Conservation (phyloP, 2,888 invertebrate genomes). For the Tolmerus cingulatus region DNA sequence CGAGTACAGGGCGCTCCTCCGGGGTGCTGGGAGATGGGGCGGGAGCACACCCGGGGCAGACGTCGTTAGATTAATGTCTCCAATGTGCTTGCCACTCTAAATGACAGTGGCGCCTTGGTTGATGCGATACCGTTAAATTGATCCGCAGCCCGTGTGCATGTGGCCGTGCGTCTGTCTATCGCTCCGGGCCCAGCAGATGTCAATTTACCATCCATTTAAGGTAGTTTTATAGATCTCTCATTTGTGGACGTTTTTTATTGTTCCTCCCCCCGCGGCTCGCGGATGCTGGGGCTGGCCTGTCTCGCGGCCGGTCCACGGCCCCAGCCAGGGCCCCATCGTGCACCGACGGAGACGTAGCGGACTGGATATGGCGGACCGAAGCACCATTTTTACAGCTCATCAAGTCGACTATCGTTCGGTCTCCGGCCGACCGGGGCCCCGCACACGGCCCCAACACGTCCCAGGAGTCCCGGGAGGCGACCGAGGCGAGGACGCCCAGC, state of each 20-base stretch:
- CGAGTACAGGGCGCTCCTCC: neutral
- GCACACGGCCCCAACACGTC: neutral
- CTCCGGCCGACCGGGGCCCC: neutral
- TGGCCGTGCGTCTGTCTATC: neutral
- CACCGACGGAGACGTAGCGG: neutral
- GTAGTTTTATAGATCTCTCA: constrained; percentile 41
- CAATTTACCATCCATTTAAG: constrained; percentile 43
- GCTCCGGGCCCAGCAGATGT: constrained; percentile 32
- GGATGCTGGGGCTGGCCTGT: neutral
- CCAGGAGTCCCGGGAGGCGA: neutral
- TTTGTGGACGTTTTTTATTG: constrained; percentile 32
- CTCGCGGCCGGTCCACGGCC: neutral
- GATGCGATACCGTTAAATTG: constrained; percentile 42
- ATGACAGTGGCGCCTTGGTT: constrained; percentile 41
- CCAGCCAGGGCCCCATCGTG: neutral
- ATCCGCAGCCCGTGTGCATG: neutral
- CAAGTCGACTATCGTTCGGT: constrained; percentile 24
- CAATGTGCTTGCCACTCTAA: constrained; percentile 31
- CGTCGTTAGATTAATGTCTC: constrained; percentile 33
- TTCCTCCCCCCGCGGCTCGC: neutral
- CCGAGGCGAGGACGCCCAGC: neutral
- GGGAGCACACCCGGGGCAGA: neutral
- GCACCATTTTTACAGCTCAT: constrained; percentile 42
- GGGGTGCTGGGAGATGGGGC: neutral
- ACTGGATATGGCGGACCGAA: neutral